Evolutionary conservation across 2,113 vertebrate genomes (phyloP).

Genomic region (Turdus rufiventris): DNA sequence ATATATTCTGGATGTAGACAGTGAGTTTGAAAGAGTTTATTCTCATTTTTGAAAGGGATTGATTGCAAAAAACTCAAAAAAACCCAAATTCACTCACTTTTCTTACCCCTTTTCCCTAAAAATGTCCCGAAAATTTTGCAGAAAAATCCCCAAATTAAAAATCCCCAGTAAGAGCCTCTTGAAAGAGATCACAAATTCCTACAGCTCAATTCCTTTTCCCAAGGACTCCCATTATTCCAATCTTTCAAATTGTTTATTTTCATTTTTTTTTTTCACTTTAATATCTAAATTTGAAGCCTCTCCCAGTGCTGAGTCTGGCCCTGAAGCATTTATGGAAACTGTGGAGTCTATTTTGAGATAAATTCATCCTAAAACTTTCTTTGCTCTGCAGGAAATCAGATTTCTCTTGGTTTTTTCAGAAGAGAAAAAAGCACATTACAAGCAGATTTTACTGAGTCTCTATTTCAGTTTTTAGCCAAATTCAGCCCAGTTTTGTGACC

Average conservation of each 20-base stretch:
- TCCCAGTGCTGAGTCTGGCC: not conserved
- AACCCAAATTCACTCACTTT: no score
- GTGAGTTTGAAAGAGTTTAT: not conserved
- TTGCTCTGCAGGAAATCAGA: not conserved
- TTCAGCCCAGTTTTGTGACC: not conserved
- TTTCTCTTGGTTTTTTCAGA: not conserved
- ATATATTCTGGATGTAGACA: not conserved
- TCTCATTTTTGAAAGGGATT: not conserved
- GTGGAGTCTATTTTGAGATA: not conserved
- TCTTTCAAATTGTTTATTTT: not conserved
- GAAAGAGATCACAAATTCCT: no score
- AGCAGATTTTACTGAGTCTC: not conserved
- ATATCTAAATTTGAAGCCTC: not conserved
- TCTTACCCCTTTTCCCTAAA: fast-evolving
- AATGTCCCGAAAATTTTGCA: not conserved
- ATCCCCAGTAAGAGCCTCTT: not conserved
- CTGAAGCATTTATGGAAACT: fast-evolving
- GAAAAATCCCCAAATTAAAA: not conserved
- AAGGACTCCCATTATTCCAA: not conserved
- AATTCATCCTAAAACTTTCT: not conserved
- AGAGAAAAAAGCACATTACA: fast-evolving
- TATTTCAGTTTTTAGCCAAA: not conserved
- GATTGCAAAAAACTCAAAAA: not conserved
- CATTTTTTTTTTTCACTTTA: not conserved
- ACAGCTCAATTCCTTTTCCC: not conserved